Base-by-base conservation (phyloP, 1,140 invertebrate species). In the Archegozetes longisetosus region DNA sequence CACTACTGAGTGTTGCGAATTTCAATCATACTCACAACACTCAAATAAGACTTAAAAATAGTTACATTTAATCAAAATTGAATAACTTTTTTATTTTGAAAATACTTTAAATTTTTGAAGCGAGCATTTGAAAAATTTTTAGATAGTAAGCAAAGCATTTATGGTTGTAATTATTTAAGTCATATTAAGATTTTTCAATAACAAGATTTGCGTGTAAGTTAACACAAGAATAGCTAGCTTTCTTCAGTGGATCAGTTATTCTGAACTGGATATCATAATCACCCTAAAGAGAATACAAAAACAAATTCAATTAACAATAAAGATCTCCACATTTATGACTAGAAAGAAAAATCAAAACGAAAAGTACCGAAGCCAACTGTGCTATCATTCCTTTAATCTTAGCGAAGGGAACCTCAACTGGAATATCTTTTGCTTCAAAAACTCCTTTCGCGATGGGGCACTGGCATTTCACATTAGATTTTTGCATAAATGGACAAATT, bases 401-500 rank as follows among this genome's bases (percentile, higher is more conserved):
- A 26, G 6, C 32, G 17, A 57, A 50, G 3, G 55, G 55, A 9
- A 50, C 55, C n/a, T 57, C 47, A 2, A 57, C 28, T 13, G 3
- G 20, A 53, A 50, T 27, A 12, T 50, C 23, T 13, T 53, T n/a
- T 22, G 6, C 25, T 6, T 17, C n/a, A 46, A 51, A 57, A 6
- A 12, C 9, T 14, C 3, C 32, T 24, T 50, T 50, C 55, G 6
- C 9, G 6, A 57, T 24, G 27, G 55, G 55, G 22, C 55, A 57
- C 22, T n/a, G 14, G 22, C 55, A 57, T 9, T 3, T 22, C 13
- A 32, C 13, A 13, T 26, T 3, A 3, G 32, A 3, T 2, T 12
- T 6, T 22, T 52, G 53, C 9, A 57, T 17, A 23, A 57, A 50
- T 23, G 55, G 55, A 57, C 55, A 57, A 22, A 57, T 12, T 28